A percentile compares a stretch with the other conserved stretches of the same genome.
Evolutionary conservation across 2,113 vertebrate species (phyloP).

Genomic region (Lophius piscatorius): DNA sequence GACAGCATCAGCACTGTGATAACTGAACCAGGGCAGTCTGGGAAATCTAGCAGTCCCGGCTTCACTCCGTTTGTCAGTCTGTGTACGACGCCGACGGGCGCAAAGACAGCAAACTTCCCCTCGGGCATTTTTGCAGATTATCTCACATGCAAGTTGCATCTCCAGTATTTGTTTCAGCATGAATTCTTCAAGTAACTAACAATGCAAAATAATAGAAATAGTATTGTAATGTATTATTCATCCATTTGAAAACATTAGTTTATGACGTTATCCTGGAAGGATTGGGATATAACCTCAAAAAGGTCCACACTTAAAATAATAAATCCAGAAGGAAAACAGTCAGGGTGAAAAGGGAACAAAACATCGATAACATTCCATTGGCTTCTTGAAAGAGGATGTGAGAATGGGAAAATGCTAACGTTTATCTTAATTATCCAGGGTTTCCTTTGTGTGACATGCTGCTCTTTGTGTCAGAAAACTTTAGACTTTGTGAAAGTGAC

Average conservation of each 20-base stretch:
- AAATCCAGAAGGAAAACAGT: neutral
- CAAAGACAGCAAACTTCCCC: neutral
- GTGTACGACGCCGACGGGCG: neutral
- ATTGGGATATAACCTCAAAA: neutral
- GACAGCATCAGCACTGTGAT: conserved; percentile 99
- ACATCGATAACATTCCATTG: neutral
- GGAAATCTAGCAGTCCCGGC: conserved; percentile 76
- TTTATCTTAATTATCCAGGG: neutral
- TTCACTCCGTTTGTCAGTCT: conserved; percentile 17
- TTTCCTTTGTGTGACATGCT: neutral
- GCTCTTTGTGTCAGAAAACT: neutral
- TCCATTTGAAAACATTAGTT: neutral
- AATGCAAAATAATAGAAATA: too few species aligned
- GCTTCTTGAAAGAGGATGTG: neutral
- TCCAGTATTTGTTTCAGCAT: neutral
- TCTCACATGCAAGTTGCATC: neutral
- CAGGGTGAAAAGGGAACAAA: neutral
- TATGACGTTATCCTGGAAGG: neutral
- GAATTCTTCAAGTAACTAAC: too few species aligned
- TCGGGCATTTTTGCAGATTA: neutral
- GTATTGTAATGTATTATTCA: too few species aligned
- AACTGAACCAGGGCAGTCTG: conserved; percentile 99
- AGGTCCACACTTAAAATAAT: neutral
- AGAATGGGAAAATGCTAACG: too few species aligned
- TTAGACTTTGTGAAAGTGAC: neutral